Evolutionary conservation across 2,888 invertebrate genomes (phyloP).

Genomic region (Gymnosoma rotundatum): DNA sequence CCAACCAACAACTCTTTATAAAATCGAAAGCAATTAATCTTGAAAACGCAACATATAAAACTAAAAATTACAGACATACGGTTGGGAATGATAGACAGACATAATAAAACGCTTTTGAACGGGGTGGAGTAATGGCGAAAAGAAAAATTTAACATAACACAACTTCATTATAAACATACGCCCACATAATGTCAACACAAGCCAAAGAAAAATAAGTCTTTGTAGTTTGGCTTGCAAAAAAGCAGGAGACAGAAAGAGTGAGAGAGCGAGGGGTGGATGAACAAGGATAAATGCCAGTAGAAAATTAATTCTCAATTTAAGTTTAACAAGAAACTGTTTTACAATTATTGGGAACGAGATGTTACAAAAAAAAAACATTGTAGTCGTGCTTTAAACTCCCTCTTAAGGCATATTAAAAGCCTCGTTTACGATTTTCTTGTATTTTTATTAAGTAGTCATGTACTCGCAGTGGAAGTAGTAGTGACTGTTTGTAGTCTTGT

Average conservation of each 20-base stretch:
- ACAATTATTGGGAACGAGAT: conserved; percentile 53
- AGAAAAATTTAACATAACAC: conserved; percentile 57
- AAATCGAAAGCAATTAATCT: conserved; percentile 70
- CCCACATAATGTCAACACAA: conserved; percentile 67
- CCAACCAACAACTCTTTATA: conserved; percentile 61
- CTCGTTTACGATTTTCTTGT: conserved; percentile 14
- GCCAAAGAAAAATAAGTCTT: conserved; percentile 14
- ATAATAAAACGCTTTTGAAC: conserved; percentile 30
- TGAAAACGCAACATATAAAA: conserved; percentile 38
- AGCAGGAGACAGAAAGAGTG: too few species aligned
- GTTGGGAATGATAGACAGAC: conserved; percentile 21
- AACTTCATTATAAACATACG: conserved; percentile 70
- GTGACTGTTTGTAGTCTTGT: conserved; percentile 44
- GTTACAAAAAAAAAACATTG: conserved; percentile 20
- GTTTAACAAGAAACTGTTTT: conserved; percentile 44
- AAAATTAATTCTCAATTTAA: conserved; percentile 41
- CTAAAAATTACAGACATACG: conserved; percentile 29
- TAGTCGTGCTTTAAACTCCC: conserved; percentile 32
- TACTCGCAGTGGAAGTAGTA: conserved; percentile 43
- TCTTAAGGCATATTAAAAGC: conserved; percentile 57
- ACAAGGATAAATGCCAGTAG: conserved; percentile 12
- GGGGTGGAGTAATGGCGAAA: conserved; percentile 50
- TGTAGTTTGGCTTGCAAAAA: too few species aligned
- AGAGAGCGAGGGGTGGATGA: background rate
- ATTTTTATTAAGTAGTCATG: conserved; percentile 57